A percentile compares a stretch with the other conserved stretches of the same genome.
These are phyloP conservation scores for Coenonympha glycerion DNA, from an alignment of 2,888 invertebrate species.

Conservation along the genomic window DNA sequence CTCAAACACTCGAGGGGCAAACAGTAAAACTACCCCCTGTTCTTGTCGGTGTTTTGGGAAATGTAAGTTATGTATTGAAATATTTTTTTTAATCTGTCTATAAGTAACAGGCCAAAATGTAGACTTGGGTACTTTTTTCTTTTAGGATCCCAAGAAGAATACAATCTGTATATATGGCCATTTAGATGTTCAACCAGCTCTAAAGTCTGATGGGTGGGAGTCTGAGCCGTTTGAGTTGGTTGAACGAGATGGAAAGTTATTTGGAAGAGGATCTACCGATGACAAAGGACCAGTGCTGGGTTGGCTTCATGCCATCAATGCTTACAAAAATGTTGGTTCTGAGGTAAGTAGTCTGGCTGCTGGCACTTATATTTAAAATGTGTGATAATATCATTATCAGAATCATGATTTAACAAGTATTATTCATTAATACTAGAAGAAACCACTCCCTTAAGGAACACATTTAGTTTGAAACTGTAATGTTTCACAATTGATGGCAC, in stretches of 20 bases:
- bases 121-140: background rate
- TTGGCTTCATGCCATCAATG: constrained; percentile 96
- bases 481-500: no score
- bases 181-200: constrained; percentile 97
- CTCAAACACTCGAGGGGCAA: constrained; percentile 82
- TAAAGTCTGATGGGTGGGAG: constrained; percentile 95
- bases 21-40: constrained; percentile 89
- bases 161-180: constrained; percentile 97
- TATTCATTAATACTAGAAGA: no score
- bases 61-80: constrained; percentile 68
- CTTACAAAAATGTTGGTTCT: constrained; percentile 82
- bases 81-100: background rate
- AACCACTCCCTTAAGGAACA: no score
- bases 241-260: constrained; percentile 91
- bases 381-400: no score
- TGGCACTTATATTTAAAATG: background rate
- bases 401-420: no score
- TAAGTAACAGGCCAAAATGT: background rate
- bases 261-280: constrained; percentile 93
- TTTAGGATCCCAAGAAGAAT: constrained; percentile 86
- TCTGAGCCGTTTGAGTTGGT: constrained; percentile 94
- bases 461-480: no score
- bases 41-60: constrained; percentile 85
- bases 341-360: constrained; percentile 50
- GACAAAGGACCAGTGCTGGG: constrained; percentile 96